A percentile compares a stretch with the other conserved stretches of the same genome.
These are phyloP conservation scores for Buathra laborator DNA, from an alignment of 2,888 invertebrate genomes.

Conservation along the genomic window DNA sequence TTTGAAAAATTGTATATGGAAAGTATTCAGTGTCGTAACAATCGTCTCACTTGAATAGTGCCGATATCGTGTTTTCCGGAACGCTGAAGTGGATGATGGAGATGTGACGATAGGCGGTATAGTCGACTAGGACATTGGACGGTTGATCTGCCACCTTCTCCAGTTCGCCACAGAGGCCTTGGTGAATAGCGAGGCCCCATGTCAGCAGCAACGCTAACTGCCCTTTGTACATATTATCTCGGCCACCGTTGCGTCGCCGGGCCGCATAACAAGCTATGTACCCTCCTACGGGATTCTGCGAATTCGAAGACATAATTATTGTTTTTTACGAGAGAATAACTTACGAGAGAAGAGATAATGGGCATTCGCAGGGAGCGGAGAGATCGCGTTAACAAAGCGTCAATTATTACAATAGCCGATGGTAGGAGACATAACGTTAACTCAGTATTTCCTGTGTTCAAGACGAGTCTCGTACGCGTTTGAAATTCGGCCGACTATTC, in stretches of 20 bases:
- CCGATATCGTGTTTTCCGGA: constrained; percentile 86
- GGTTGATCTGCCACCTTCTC: constrained; percentile 84
- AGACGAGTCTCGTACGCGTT: constrained; percentile 34
- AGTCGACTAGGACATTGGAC: constrained; percentile 86
- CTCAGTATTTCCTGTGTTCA: constrained; percentile 63
- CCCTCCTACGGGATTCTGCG: constrained; percentile 55
- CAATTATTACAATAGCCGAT: constrained; percentile 1
- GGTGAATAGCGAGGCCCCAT: constrained; percentile 75
- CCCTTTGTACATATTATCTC: constrained; percentile 66
- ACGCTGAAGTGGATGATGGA: constrained; percentile 87
- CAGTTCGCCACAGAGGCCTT: constrained; percentile 75
- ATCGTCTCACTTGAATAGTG: constrained; percentile 84
- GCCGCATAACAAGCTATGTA: constrained; percentile 76
- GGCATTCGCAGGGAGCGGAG: neutral
- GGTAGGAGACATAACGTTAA: constrained; percentile 58
- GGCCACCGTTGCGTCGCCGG: constrained; percentile 35
- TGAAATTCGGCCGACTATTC: constrained; percentile 6
- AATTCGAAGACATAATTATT: neutral
- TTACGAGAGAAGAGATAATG: neutral
- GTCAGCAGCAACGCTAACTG: constrained; percentile 71
- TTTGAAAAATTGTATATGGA: neutral
- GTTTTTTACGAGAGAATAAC: neutral
- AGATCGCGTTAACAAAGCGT: constrained; percentile 25
- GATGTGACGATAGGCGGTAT: constrained; percentile 87
- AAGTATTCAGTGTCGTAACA: neutral